Conservation (phyloP, 2,888 invertebrate species). For the Agonopterix subpropinquella region DNA sequence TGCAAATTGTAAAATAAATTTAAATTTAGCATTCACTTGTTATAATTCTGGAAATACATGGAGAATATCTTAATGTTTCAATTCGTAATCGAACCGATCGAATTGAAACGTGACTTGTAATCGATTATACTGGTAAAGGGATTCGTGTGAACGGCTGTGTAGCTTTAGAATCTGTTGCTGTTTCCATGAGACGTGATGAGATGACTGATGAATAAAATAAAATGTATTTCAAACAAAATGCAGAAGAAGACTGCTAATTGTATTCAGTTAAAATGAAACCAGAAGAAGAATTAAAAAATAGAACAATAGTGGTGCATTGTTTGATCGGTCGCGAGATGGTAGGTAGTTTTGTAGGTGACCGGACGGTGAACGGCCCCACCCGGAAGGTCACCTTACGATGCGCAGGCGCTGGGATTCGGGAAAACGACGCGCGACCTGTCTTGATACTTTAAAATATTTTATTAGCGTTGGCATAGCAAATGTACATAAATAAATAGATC, state of each 20-base stretch:
- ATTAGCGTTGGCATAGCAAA: neutral
- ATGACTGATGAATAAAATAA: no score
- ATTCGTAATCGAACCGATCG: neutral
- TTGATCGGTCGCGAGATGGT: conserved; percentile 1
- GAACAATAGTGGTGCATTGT: conserved; percentile 22
- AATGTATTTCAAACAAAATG: no score
- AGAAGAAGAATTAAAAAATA: conserved; percentile 20
- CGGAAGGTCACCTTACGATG: conserved; percentile 63
- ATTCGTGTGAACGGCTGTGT: neutral
- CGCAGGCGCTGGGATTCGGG: conserved; percentile 31
- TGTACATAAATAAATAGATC: neutral
- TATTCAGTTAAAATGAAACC: no score
- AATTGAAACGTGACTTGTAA: conserved; percentile 9
- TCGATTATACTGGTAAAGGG: conserved; percentile 4
- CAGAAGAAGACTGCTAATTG: no score
- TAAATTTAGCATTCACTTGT: neutral
- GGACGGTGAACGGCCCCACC: conserved; percentile 40
- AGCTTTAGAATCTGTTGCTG: no score
- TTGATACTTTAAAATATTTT: conserved; percentile 6
- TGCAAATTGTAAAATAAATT: neutral
- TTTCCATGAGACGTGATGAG: neutral
- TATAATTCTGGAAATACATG: neutral
- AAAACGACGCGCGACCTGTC: conserved; percentile 11
- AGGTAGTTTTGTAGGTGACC: conserved; percentile 40
- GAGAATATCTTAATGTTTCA: no score